phyloP scores from a whole-genome alignment of 2,797 vertebrate species.

The Pempheris klunzingeri region DNA sequence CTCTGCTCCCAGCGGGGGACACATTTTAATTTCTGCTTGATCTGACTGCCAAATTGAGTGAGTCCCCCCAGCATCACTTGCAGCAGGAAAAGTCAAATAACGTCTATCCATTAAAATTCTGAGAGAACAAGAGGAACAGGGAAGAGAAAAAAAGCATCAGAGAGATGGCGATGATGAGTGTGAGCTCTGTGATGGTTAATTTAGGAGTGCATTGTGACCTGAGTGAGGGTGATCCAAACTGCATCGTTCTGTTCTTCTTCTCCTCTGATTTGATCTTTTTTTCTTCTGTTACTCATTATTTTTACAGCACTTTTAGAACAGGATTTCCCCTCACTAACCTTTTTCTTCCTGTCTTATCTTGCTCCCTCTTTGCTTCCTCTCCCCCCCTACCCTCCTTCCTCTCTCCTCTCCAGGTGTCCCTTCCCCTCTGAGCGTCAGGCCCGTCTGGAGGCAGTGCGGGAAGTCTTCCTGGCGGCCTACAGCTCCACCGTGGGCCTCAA shows the following conservation, averaged over 20 bases:
- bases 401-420: conserved; percentile 82
- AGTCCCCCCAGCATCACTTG: conserved; percentile 19
- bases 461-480: conserved; percentile 93
- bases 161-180: not conserved
- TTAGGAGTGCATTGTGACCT: conserved; percentile 16
- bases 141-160: not conserved
- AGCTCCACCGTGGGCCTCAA: conserved; percentile 94
- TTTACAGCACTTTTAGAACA: not conserved
- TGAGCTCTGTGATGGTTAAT: conserved; percentile 30
- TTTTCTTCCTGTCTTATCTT: not conserved
- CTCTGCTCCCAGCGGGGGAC: conserved; percentile 40
- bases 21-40: conserved; percentile 60
- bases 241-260: not conserved
- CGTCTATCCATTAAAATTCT: conserved; percentile 38
- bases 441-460: conserved; percentile 94
- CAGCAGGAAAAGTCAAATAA: conserved; percentile 41
- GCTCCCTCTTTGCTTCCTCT: not conserved
- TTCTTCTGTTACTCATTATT: not conserved
- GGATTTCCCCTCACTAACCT: not conserved
- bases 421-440: conserved; percentile 88
- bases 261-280: not conserved
- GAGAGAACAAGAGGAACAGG: not conserved
- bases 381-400: not conserved
- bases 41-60: conserved; percentile 60
- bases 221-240: conserved; percentile 6